phyloP scores from a whole-genome alignment of 2,888 invertebrate species.

The Amphipoea lucens region DNA sequence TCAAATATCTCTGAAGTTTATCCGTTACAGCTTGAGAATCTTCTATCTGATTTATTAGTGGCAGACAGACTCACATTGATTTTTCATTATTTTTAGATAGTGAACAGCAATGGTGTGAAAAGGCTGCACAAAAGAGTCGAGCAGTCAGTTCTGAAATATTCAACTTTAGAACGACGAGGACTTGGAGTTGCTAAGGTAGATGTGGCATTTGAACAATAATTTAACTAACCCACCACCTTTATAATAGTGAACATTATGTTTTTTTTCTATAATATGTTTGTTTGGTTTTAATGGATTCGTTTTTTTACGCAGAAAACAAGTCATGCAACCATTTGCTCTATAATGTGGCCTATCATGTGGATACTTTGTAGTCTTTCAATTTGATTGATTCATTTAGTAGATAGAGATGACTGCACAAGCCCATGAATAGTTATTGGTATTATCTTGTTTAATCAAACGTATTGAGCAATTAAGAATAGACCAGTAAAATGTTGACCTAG shows the following conservation, averaged over 20 bases:
- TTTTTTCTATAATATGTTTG: background rate
- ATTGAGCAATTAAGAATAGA: background rate
- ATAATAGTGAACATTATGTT: background rate
- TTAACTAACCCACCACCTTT: background rate
- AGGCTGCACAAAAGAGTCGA: slow-evolving; percentile 97
- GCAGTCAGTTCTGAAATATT: slow-evolving; percentile 95
- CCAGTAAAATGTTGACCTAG: background rate
- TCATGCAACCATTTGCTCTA: background rate
- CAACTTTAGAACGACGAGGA: slow-evolving; percentile 96
- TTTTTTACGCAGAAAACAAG: background rate
- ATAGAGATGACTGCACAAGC: background rate
- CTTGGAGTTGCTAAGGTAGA: slow-evolving; percentile 96
- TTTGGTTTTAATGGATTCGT: background rate
- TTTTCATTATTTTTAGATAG: slow-evolving; percentile 86
- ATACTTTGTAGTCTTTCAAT: background rate
- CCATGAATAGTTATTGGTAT: background rate
- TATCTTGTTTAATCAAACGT: too few species aligned
- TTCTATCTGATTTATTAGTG: background rate
- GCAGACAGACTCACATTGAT: background rate
- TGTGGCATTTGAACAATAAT: background rate
- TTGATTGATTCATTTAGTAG: background rate
- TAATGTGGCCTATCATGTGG: background rate
- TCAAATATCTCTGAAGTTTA: background rate
- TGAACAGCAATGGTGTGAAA: slow-evolving; percentile 95
- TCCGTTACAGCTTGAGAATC: background rate